Base-by-base conservation (phyloP, 1,140 invertebrate species). In the Bombus consobrinus region DNA sequence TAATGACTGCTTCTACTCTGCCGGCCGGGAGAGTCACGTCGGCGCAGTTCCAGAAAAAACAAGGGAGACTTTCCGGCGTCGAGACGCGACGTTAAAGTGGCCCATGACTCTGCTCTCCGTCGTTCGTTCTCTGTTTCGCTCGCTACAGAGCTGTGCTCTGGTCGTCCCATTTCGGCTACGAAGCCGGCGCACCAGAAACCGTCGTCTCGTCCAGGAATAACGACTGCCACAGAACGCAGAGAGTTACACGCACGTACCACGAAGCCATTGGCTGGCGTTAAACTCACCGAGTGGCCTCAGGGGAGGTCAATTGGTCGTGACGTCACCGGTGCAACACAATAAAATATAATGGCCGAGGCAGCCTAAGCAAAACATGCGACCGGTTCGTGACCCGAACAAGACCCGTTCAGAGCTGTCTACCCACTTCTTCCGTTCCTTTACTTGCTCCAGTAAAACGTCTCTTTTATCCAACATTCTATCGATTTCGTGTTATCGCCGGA, bases 241-340 rank as follows among this genome's bases (percentile, higher is more conserved):
- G 25, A 62, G 28, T 90, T 88, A 81, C 77, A 53, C 47, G 34
- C 73, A 5, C 59, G 74, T 41, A 25, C 85, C 89, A 84, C 86
- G 83, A 88, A 91, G 87, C 90, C 80, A 88, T 92, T 92, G 89
- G 88, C 88, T 92, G 83, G 89, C 88, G 83, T 88, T 91, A 90
- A 92, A 89, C 88, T 90, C 87, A 88, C 91, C 86, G 87, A 87
- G 85, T 87, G 83, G 86, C 76, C 80, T 77, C 88, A 75, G 77
- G 87, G 83, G 88, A 89, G 92, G 91, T 93, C 93, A 93, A 93
- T 93, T 93, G 92, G 86, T 86, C 87, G 86, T 92, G 90, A 90
- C 90, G 87, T 90, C 83, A 90, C 37, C 68, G 87, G 78, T 84
- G 78, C 87, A 91, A 90, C 87, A 87, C 73, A 82, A 90, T 90